Evolutionary conservation across 2,888 invertebrate species (phyloP), one percentile per base, ranked within the genome.

Genomic region (Cephus spinipes): DNA sequence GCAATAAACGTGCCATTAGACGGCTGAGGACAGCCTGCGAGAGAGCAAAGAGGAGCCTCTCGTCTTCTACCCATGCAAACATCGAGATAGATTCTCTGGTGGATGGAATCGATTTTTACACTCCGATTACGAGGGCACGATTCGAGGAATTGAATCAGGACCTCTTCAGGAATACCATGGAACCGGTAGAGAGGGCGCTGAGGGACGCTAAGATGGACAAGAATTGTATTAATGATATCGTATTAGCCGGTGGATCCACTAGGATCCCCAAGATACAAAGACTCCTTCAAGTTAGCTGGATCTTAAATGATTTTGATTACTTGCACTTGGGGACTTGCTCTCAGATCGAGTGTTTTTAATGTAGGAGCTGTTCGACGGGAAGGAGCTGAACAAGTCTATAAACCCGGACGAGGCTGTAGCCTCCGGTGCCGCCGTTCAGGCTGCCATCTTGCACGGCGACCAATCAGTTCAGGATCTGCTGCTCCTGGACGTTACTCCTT

Each of bases 391-490:
- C 94, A 98, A 98, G 92, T 96, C 96, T 76, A 98, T 98, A 93
- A 98, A 98, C 92, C 98, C 98, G 68, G 98, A 98, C 92, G 98
- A 98, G 92, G 98, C 98, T 87, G 98, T 98, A 35, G 98, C 98
- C 12, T 98, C 98, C 90, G 98, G 98, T 85, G 97, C 97, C 77
- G 98, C 98, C 84, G 97, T 98, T 6, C 98, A 98, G 92, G 98
- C 98, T 80, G 98, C 98, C 88, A 98, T 98, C 88, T 93, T 98
- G 90, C 96, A 96, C 90, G 98, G 98, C 81, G 96, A 96, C 92
- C 96, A 96, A 93, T 96, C 96, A 90, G 96, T 98, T 12, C 97
- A 98, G 92, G 97, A 98, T 92, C 92, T 98, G 87, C 93, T 98
- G 81, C 94, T 98, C 87, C 94, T 98, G 81, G 98, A 98, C 90